phyloP scores from a whole-genome alignment of 2,797 vertebrate species.

The Hylomyscus alleni region DNA sequence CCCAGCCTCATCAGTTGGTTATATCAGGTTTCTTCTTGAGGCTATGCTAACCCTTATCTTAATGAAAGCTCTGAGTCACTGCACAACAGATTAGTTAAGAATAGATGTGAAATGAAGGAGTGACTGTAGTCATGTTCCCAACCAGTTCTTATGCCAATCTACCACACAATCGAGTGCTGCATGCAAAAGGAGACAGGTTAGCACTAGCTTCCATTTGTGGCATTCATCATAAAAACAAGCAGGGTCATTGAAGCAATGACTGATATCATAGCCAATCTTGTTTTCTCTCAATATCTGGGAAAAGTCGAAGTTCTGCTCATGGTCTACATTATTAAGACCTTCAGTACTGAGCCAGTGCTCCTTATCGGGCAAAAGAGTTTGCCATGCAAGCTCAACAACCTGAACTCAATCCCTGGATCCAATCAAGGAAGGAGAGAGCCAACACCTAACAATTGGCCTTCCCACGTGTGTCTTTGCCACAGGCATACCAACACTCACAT shows the following conservation, averaged over 20 bases:
- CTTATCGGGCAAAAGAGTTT: background rate
- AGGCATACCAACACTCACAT: background rate
- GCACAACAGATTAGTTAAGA: conserved; percentile 20
- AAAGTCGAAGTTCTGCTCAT: conserved; percentile 9
- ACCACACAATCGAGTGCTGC: conserved; percentile 22
- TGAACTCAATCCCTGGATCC: background rate
- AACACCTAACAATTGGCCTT: background rate
- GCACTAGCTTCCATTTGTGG: background rate
- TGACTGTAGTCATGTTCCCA: background rate
- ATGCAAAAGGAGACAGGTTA: background rate
- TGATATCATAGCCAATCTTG: background rate
- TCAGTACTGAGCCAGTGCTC: background rate
- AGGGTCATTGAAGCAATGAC: background rate
- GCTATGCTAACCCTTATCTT: background rate
- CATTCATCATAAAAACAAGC: background rate
- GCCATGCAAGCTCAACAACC: no score
- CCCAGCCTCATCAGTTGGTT: background rate
- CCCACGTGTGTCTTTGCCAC: background rate
- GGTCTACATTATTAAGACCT: background rate
- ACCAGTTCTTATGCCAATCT: background rate
- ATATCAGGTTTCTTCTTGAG: conserved; percentile 26
- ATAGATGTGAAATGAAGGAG: conserved; percentile 42
- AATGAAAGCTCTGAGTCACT: conserved; percentile 32
- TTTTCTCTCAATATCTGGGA: background rate
- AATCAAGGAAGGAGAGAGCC: background rate